A percentile compares a stretch with the other conserved stretches of the same genome.
Evolutionary conservation across 1,140 invertebrate genomes (phyloP).

Genomic region (Pristionchus pacificus): DNA sequence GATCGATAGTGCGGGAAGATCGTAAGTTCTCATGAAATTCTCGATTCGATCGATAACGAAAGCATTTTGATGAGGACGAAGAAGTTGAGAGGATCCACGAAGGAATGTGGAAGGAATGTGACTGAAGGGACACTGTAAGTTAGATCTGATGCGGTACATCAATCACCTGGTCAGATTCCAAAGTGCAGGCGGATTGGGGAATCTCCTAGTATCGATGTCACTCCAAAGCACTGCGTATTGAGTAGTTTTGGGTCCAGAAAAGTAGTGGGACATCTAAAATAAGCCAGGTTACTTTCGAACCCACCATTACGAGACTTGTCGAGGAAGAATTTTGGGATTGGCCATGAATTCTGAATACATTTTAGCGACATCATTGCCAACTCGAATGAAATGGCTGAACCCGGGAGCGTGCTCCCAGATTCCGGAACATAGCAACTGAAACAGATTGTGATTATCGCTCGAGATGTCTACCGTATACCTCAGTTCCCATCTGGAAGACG

Average conservation of each 20-base stretch:
- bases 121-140: slow-evolving; percentile 18
- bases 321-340: background rate
- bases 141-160: background rate
- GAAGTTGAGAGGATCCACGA: slow-evolving; percentile 42
- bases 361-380: slow-evolving; percentile 41
- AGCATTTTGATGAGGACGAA: slow-evolving; percentile 42
- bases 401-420: slow-evolving; percentile 54
- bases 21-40: slow-evolving; percentile 53
- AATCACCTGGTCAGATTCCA: slow-evolving; percentile 42
- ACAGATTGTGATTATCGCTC: slow-evolving; percentile 8
- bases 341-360: slow-evolving; percentile 33
- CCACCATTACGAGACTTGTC: no score
- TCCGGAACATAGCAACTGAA: slow-evolving; percentile 50
- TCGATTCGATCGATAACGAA: slow-evolving; percentile 52
- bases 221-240: slow-evolving; percentile 55
- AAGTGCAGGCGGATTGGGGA: slow-evolving; percentile 50
- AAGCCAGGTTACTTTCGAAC: no score
- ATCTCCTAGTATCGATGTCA: slow-evolving; percentile 44
- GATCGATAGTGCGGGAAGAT: slow-evolving; percentile 55
- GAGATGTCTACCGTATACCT: slow-evolving; percentile 36
- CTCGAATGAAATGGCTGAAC: slow-evolving; percentile 44
- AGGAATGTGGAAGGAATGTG: slow-evolving; percentile 47
- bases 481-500: slow-evolving; percentile 48
- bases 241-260: slow-evolving; percentile 14
- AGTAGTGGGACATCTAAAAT: slow-evolving; percentile 54